These are phyloP conservation scores for Heliopora coerulea DNA, from an alignment of 92 coral and sea anemone genomes.

Conservation along the genomic window DNA sequence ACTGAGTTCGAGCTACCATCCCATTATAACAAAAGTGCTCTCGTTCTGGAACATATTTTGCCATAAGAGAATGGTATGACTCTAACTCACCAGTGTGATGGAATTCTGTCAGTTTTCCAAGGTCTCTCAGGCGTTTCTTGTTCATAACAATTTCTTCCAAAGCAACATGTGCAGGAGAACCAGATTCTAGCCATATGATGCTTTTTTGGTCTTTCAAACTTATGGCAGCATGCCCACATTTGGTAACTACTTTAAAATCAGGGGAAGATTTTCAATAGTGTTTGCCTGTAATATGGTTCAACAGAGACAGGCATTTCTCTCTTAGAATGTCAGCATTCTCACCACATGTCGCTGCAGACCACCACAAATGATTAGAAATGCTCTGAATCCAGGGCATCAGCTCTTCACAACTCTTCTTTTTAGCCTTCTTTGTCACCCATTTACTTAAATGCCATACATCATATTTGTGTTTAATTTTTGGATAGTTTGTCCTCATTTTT, in stretches of 20 bases:
- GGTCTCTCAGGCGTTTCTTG: too few relatives aligned
- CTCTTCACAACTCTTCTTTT: slow-evolving; percentile 43
- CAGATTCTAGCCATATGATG: too few relatives aligned
- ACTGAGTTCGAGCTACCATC: too few relatives aligned
- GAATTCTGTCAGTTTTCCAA: too few relatives aligned
- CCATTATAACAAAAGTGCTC: too few relatives aligned
- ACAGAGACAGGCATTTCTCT: slow-evolving; percentile 56
- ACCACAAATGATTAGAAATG: slow-evolving; percentile 60
- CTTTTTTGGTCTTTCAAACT: slow-evolving; percentile 29
- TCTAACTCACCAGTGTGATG: too few relatives aligned
- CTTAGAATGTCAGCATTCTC: slow-evolving; percentile 48
- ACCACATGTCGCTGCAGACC: slow-evolving; percentile 58
- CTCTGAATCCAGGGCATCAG: slow-evolving; percentile 54
- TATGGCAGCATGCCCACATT: slow-evolving; percentile 50
- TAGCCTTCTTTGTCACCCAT: slow-evolving; percentile 57
- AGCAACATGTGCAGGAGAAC: too few relatives aligned
- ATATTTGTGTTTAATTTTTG: slow-evolving; percentile 49
- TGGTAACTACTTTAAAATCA: not conserved
- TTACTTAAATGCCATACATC: slow-evolving; percentile 75
- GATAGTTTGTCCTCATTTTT: slow-evolving; percentile 47
- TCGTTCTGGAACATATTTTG: too few relatives aligned
- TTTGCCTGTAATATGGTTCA: slow-evolving; percentile 36
- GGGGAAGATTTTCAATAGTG: slow-evolving; percentile 12
- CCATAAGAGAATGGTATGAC: too few relatives aligned
- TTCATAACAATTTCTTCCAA: too few relatives aligned